Conservation (phyloP, 2,888 invertebrate species). For the Polymixis lichenea region DNA sequence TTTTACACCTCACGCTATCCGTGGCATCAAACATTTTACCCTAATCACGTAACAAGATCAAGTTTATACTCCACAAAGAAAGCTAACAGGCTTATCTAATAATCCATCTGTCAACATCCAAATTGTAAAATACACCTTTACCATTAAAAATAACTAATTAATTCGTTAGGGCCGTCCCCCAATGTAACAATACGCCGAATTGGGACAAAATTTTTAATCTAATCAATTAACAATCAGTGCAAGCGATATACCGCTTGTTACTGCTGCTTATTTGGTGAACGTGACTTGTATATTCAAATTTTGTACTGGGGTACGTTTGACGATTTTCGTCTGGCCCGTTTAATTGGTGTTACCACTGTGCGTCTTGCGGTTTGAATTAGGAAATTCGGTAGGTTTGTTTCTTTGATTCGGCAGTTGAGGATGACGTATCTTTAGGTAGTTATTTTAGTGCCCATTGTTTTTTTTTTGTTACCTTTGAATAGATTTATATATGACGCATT, state of each 20-base stretch:
- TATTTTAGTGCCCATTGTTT: slow-evolving; percentile 29
- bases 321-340: slow-evolving; percentile 82
- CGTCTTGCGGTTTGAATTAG: slow-evolving; percentile 62
- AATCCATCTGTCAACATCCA: slow-evolving; percentile 80
- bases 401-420: slow-evolving; percentile 16
- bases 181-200: slow-evolving; percentile 86
- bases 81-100: slow-evolving; percentile 69
- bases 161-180: slow-evolving; percentile 78
- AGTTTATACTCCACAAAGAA: slow-evolving; percentile 50
- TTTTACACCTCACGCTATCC: slow-evolving; percentile 9
- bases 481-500: slow-evolving; percentile 11
- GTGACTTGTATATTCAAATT: slow-evolving; percentile 89
- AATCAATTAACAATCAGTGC: slow-evolving; percentile 91
- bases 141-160: slow-evolving; percentile 86
- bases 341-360: slow-evolving; percentile 83
- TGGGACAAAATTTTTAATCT: slow-evolving; percentile 89
- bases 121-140: slow-evolving; percentile 87
- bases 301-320: slow-evolving; percentile 83
- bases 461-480: background rate
- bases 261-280: slow-evolving; percentile 89
- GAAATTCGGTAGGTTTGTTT: slow-evolving; percentile 24
- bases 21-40: slow-evolving; percentile 50
- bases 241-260: slow-evolving; percentile 90
- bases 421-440: slow-evolving; percentile 11
- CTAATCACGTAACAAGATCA: slow-evolving; percentile 61